Evolutionary conservation across 2,113 vertebrate species (phyloP), one percentile per base, ranked within the genome.

Genomic region (Trogon melanurus): DNA sequence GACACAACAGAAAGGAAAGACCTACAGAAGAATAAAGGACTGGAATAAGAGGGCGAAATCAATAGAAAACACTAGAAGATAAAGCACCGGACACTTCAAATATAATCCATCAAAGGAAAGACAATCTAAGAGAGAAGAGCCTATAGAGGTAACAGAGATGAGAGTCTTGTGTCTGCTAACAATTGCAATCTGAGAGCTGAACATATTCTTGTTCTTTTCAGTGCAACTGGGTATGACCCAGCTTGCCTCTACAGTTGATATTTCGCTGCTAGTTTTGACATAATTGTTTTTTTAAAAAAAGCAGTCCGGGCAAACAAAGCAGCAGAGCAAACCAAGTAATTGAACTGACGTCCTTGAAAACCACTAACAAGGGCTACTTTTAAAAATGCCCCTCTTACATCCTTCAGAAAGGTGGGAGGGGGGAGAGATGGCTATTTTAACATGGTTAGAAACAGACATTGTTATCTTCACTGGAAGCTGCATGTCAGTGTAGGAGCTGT

Each of bases 11-110:
- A 93, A 94, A 70, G 41, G 61, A 85, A 78, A 96, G 41, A 53
- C 32, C 53, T 72, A 81, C 20, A 85, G 85, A 94, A 91, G 65
- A 85, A 93, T 34, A 85, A 86, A 79, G 47, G 48, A 61, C 30
- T 50, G 32, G 34, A 85, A 91, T 50, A 78, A 87, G 45, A 91
- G 45, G 91, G 57, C 3, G 82, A 93, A 96, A 97, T 91, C 91
- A 87, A 95, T 93, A 76, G 69, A 76, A 90, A 71, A 47, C 64
- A 82, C 70, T 69, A 71, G 69, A 95, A 96, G 56, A 89, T 83
- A 85, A 87, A 96, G 81, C 47, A 62, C 20, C 66, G 92, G 93
- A 62, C 79, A 64, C 69, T 96, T 97, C 79, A 96, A 96, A 97
- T 71, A 79, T 5, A 86, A 93, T 44, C 54, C 85, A 94, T 96